A percentile compares a stretch with the other conserved stretches of the same genome.
Conservation (phyloP, 2,888 invertebrate species). For the Anthophora plumipes region DNA sequence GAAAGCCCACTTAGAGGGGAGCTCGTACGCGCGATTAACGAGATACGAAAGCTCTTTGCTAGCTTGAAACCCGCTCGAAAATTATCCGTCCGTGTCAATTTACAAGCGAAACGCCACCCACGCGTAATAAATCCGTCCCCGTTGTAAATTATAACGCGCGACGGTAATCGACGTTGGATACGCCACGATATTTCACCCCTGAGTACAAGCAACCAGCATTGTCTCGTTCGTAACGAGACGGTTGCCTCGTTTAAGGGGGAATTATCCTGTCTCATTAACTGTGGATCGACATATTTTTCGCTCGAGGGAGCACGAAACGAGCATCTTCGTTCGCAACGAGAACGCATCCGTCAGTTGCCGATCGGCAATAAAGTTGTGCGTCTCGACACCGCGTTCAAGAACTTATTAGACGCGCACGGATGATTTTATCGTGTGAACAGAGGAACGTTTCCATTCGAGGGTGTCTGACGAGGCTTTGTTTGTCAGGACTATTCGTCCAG, state of each 20-base stretch:
- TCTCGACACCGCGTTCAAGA: constrained; percentile 22
- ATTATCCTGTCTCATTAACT: constrained; percentile 49
- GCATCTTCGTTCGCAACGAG: background rate
- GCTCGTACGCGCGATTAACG: constrained; percentile 56
- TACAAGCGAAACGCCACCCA: constrained; percentile 33
- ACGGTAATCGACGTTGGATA: constrained; percentile 31
- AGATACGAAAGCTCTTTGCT: constrained; percentile 27
- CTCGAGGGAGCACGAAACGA: constrained; percentile 9
- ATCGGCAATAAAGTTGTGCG: constrained; percentile 27
- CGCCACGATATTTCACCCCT: constrained; percentile 31
- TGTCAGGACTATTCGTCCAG: background rate
- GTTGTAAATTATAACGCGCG: constrained; percentile 37
- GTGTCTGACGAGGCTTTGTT: background rate
- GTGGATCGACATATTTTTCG: constrained; percentile 16
- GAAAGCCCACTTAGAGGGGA: constrained; percentile 64
- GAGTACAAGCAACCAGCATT: background rate
- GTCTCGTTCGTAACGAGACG: constrained; percentile 33
- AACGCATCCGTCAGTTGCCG: constrained; percentile 1
- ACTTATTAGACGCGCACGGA: constrained; percentile 59
- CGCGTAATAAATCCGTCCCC: constrained; percentile 45
- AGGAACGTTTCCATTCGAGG: background rate
- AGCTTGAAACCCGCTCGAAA: constrained; percentile 42
- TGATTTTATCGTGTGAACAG: constrained; percentile 40
- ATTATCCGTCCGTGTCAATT: constrained; percentile 47
- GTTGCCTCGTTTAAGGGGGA: constrained; percentile 31